These are phyloP conservation scores for Melieria omissa DNA, from an alignment of 2,888 invertebrate genomes.

Conservation along the genomic window DNA sequence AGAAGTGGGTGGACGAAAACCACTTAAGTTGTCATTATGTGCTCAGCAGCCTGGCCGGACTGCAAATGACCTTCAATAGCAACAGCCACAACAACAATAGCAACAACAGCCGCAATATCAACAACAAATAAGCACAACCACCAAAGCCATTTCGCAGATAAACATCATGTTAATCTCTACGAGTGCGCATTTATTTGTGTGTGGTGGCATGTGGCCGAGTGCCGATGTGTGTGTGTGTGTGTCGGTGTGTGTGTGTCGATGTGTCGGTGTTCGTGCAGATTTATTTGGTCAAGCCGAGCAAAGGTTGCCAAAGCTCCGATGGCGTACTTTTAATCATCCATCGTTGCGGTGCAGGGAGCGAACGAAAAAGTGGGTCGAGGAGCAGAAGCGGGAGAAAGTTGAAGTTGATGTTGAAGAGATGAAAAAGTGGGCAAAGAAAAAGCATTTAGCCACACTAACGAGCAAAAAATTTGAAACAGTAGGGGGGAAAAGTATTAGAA, in stretches of 20 bases:
- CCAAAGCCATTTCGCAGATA: conserved; percentile 30
- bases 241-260: background rate
- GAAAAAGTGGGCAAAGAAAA: no score
- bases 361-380: no score
- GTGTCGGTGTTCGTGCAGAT: no score
- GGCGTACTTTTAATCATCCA: no score
- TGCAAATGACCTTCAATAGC: conserved; percentile 22
- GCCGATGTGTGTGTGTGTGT: background rate
- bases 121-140: conserved; percentile 1
- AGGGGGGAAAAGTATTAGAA: no score
- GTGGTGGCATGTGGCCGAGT: background rate
- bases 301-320: no score
- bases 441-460: no score
- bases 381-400: no score
- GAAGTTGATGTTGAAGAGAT: no score
- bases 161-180: conserved; percentile 39
- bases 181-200: conserved; percentile 14
- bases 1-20: background rate
- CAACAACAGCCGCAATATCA: conserved; percentile 1
- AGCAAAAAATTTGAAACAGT: no score
- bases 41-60: conserved; percentile 9
- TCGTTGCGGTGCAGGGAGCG: no score
- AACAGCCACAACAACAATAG: background rate
- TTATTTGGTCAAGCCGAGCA: no score
- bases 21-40: conserved; percentile 33